Conservation (phyloP, 2,888 invertebrate genomes). For the Calameuta idolon region DNA sequence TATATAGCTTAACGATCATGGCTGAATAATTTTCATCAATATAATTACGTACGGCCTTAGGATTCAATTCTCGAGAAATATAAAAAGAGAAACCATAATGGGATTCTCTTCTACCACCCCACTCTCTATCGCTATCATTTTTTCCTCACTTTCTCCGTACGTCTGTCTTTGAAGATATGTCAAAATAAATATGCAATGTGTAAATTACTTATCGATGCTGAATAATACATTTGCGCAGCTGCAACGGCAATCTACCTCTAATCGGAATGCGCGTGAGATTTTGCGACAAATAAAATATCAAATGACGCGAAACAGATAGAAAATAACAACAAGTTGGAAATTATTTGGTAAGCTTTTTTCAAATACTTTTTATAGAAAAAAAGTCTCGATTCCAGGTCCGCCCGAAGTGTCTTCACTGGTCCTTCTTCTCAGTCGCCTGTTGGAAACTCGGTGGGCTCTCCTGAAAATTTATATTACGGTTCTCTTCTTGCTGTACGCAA, state of each 20-base stretch:
- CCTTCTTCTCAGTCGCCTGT: conserved; percentile 81
- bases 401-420: conserved; percentile 70
- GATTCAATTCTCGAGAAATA: background rate
- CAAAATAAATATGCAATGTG: conserved; percentile 27
- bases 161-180: background rate
- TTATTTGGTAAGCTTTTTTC: conserved; percentile 16
- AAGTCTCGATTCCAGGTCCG: background rate
- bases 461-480: conserved; percentile 66
- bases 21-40: background rate
- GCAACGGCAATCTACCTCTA: background rate
- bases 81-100: background rate
- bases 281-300: background rate
- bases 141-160: background rate
- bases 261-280: background rate
- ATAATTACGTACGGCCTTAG: background rate
- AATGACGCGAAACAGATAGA: background rate
- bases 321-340: conserved; percentile 23
- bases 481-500: background rate
- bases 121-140: background rate
- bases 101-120: background rate
- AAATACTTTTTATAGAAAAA: conserved; percentile 12
- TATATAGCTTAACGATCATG: background rate
- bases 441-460: conserved; percentile 88
- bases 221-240: background rate
- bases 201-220: conserved; percentile 13